Conservation (phyloP, 1,140 invertebrate genomes). For the Globodera rostochiensis region DNA sequence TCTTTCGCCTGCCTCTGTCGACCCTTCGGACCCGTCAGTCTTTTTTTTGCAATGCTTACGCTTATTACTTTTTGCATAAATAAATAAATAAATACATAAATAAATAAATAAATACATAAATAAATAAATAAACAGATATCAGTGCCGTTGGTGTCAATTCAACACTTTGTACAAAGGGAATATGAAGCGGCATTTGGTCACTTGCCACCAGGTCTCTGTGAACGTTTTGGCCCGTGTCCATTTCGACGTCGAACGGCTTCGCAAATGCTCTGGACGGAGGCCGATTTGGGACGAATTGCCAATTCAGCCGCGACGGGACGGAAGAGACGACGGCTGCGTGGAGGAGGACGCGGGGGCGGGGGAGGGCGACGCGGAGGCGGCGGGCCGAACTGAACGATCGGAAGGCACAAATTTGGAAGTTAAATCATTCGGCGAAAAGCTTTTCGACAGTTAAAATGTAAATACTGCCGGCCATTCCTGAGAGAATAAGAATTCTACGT, state of each 20-base stretch:
- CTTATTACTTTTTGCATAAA: too few relatives aligned
- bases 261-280: slow-evolving; percentile 3
- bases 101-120: too few relatives aligned
- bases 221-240: not conserved
- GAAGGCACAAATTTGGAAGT: not conserved
- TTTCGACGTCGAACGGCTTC: slow-evolving; percentile 26
- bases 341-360: not conserved
- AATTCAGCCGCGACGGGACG: slow-evolving; percentile 20
- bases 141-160: slow-evolving; percentile 55
- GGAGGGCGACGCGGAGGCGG: not conserved
- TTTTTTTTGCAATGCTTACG: too few relatives aligned
- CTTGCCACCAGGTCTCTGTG: slow-evolving; percentile 45
- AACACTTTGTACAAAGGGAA: slow-evolving; percentile 62
- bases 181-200: slow-evolving; percentile 61
- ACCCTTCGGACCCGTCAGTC: not conserved
- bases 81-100: too few relatives aligned
- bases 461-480: too few relatives aligned
- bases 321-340: not conserved
- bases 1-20: not conserved
- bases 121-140: not conserved
- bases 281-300: slow-evolving; percentile 25
- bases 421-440: too few relatives aligned
- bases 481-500: too few relatives aligned
- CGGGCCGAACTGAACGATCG: not conserved
- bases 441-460: too few relatives aligned